Evolutionary conservation across 2,888 invertebrate genomes (phyloP).

Genomic region (Heliconius sara): DNA sequence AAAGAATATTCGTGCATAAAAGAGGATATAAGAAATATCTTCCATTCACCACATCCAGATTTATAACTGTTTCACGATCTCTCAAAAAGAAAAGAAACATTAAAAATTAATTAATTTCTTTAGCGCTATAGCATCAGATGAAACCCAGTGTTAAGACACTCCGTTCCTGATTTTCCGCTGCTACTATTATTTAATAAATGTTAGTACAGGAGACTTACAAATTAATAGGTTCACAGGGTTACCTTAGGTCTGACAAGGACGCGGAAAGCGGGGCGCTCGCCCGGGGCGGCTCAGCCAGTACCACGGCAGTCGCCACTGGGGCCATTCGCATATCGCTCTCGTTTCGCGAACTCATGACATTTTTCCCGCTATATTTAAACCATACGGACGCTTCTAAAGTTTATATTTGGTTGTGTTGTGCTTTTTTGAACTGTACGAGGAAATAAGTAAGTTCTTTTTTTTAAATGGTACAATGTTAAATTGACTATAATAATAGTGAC

Average conservation of each 20-base stretch:
- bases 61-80: too few relatives aligned
- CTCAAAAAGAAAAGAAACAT: too few relatives aligned
- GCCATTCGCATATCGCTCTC: conserved; percentile 22
- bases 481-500: background rate
- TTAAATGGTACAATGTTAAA: background rate
- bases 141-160: too few relatives aligned
- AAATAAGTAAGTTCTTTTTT: conserved; percentile 21
- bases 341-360: conserved; percentile 32
- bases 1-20: too few relatives aligned
- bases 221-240: conserved; percentile 34
- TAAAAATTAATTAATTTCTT: background rate
- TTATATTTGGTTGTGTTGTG: conserved; percentile 29
- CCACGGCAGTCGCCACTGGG: conserved; percentile 44
- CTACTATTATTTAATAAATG: background rate
- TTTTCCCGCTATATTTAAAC: conserved; percentile 42
- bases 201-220: background rate
- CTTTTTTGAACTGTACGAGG: conserved; percentile 1
- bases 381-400: conserved; percentile 12
- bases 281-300: conserved; percentile 49
- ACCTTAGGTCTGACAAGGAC: conserved; percentile 47
- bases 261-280: conserved; percentile 48
- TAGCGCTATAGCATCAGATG: too few relatives aligned
- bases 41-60: too few relatives aligned
- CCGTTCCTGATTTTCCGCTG: too few relatives aligned
- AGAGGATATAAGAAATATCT: too few relatives aligned